A percentile compares a stretch with the other conserved stretches of the same genome.
Conservation (phyloP, 2,888 invertebrate genomes). For the Orthonevra nobilis region DNA sequence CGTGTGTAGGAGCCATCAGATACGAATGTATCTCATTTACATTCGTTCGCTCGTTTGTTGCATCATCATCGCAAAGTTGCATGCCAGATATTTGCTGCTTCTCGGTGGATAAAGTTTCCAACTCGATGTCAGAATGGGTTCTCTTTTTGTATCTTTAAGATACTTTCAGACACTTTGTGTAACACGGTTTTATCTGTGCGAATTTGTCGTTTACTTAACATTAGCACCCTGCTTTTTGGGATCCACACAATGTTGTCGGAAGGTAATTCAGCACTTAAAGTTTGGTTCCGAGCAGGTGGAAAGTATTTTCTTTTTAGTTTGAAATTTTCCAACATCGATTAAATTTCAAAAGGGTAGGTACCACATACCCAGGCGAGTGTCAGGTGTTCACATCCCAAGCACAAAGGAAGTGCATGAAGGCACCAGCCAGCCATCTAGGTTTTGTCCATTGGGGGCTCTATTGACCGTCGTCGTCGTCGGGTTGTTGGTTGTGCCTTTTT, state of each 20-base stretch:
- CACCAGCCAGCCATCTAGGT: neutral
- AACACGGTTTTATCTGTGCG: too few relatives aligned
- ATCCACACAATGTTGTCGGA: too few relatives aligned
- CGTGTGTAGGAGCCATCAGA: conserved; percentile 36
- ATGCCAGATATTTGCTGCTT: neutral
- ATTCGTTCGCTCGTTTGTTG: conserved; percentile 57
- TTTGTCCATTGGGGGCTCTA: too few relatives aligned
- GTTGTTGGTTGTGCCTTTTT: neutral
- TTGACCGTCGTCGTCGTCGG: neutral
- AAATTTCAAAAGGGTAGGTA: too few relatives aligned
- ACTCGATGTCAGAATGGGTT: conserved; percentile 12
- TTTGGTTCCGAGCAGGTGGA: too few relatives aligned
- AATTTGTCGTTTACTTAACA: neutral
- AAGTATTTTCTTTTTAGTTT: too few relatives aligned
- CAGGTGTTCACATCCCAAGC: too few relatives aligned
- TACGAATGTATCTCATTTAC: conserved; percentile 59
- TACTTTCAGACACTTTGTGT: too few relatives aligned
- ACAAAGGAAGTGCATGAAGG: neutral
- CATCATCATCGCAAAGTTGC: conserved; percentile 54
- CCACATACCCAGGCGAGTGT: too few relatives aligned
- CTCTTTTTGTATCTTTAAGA: neutral
- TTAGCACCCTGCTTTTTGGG: neutral
- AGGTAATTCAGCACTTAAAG: neutral
- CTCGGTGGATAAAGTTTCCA: conserved; percentile 54
- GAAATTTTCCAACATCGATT: too few relatives aligned